Conservation (phyloP, 53 echinoderm and acorn worm genomes). For the Arbacia lixula region DNA sequence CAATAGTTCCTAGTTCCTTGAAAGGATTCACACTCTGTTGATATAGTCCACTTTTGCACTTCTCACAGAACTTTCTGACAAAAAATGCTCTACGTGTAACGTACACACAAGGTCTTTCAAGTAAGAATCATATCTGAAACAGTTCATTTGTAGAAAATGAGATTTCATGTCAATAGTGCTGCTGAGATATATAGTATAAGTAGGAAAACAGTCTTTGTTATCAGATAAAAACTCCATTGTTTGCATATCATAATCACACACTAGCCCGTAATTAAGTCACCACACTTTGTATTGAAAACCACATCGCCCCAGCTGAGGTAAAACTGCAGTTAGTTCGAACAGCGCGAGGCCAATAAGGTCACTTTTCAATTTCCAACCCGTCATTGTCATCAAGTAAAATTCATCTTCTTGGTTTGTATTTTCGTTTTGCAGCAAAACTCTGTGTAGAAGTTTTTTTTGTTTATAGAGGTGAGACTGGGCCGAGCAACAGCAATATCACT, state of each 20-base stretch:
- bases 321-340: conserved; percentile 26
- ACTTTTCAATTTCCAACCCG: conserved; percentile 53
- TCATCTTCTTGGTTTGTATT: too few species aligned
- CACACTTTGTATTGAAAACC: conserved; percentile 59
- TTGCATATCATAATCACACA: conserved; percentile 61
- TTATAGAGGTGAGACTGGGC: too few species aligned
- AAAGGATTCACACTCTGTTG: too few species aligned
- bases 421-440: too few species aligned
- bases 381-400: conserved; percentile 41
- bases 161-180: conserved; percentile 31
- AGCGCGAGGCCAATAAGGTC: conserved; percentile 55
- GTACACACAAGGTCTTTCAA: background rate
- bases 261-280: conserved; percentile 49
- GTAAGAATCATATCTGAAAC: conserved; percentile 31
- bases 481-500: too few species aligned
- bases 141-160: conserved; percentile 48
- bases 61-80: conserved; percentile 42
- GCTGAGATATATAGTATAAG: conserved; percentile 53
- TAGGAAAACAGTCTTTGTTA: conserved; percentile 56
- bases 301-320: conserved; percentile 56
- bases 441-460: too few species aligned
- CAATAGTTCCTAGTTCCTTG: too few species aligned
- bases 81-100: conserved; percentile 28
- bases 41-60: background rate
- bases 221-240: conserved; percentile 53